Evolutionary conservation across 2,113 vertebrate genomes (phyloP).

Genomic region (Dunckerocampus dactyliophorus): DNA sequence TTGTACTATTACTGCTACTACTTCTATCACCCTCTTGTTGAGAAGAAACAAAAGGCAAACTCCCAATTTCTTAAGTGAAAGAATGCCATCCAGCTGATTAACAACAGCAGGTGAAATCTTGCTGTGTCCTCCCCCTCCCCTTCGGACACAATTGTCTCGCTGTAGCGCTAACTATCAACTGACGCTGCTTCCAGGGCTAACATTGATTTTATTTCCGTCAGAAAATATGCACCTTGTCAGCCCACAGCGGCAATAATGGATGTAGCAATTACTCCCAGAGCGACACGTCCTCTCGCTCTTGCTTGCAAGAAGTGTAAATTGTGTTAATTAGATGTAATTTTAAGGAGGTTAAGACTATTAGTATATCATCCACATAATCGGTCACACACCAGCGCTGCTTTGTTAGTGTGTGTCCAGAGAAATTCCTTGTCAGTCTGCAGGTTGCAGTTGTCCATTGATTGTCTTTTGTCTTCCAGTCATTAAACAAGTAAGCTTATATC

Average conservation of each 20-base stretch:
- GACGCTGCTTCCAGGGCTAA: neutral
- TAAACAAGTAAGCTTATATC: neutral
- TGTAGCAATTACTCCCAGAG: neutral
- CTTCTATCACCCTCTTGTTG: too few relatives aligned
- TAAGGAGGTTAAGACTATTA: neutral
- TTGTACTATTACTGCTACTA: too few relatives aligned
- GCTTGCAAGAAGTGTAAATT: constrained; percentile 14
- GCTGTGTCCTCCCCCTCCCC: too few relatives aligned
- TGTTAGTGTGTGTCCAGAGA: neutral
- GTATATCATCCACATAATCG: constrained; percentile 1
- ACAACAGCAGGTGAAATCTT: too few relatives aligned
- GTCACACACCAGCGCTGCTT: neutral
- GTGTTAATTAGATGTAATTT: constrained; percentile 20
- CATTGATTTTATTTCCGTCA: constrained; percentile 35
- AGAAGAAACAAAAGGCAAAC: too few relatives aligned
- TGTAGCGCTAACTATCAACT: constrained; percentile 14
- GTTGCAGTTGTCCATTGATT: neutral
- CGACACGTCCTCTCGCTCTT: constrained; percentile 1
- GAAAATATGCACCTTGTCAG: constrained; percentile 12
- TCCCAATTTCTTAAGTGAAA: too few relatives aligned
- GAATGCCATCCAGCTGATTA: too few relatives aligned
- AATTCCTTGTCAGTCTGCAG: neutral
- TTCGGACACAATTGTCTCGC: neutral
- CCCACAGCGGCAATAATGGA: constrained; percentile 13
- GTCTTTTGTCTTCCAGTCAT: neutral